phyloP scores from a whole-genome alignment of 2,888 invertebrate genomes.

The Drosophila melanosoma region DNA sequence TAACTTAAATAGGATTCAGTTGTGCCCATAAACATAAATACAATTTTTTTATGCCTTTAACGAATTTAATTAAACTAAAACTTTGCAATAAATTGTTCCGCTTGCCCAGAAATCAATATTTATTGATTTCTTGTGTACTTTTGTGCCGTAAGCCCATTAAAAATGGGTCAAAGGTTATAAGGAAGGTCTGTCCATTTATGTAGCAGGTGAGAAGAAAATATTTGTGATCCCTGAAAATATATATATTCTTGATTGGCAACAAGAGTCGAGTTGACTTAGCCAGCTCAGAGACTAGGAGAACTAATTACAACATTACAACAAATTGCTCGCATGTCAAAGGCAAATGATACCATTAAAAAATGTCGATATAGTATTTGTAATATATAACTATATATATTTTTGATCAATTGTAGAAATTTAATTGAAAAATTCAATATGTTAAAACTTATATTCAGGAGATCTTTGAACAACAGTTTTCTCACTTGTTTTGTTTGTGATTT shows the following conservation, averaged over 20 bases:
- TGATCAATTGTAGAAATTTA: background rate
- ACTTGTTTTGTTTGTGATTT: background rate
- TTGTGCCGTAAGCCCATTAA: background rate
- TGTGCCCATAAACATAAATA: background rate
- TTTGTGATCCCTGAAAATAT: background rate
- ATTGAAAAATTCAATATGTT: no score
- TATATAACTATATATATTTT: background rate
- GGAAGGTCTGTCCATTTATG: background rate
- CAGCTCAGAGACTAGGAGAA: background rate
- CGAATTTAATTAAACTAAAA: background rate
- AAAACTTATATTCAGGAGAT: background rate
- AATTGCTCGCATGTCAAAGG: background rate
- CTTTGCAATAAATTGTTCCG: background rate
- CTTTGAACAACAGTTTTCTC: background rate
- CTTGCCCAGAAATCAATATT: background rate
- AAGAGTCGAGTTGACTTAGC: background rate
- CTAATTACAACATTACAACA: no score
- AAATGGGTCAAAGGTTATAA: background rate
- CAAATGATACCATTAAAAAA: background rate
- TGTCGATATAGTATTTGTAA: background rate
- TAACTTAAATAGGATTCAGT: background rate
- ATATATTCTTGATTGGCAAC: background rate
- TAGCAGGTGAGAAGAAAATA: background rate
- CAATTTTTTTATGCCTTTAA: background rate
- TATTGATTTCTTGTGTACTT: background rate